phyloP scores from a whole-genome alignment of 2,113 vertebrate genomes.

The Campylomormyrus tamandua region DNA sequence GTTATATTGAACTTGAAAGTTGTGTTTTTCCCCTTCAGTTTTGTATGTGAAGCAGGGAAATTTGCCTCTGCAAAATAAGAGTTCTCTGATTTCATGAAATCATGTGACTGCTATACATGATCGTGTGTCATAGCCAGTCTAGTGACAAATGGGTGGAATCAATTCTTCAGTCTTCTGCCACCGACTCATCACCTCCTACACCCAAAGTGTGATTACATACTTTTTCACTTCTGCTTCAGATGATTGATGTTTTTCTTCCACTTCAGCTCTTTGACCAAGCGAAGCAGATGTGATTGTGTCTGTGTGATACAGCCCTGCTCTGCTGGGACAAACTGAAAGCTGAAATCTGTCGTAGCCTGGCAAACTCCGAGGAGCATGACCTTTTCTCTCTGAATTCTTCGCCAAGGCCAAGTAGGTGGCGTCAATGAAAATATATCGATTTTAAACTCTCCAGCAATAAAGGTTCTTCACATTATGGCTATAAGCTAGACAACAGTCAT shows the following conservation, averaged over 20 bases:
- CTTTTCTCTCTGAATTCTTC: background rate
- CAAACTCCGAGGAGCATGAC: background rate
- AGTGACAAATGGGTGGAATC: background rate
- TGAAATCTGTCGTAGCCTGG: background rate
- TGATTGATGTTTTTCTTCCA: background rate
- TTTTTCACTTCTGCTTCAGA: background rate
- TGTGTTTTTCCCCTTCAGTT: constrained; percentile 7
- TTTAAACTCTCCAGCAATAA: background rate
- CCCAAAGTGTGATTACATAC: background rate
- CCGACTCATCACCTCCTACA: constrained; percentile 4
- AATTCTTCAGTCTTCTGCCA: background rate
- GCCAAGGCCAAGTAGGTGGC: background rate
- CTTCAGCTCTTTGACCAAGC: background rate
- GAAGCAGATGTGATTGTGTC: background rate
- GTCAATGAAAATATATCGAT: background rate
- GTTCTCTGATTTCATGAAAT: constrained; percentile 18
- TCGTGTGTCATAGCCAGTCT: background rate
- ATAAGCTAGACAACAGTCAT: background rate
- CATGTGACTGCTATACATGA: constrained; percentile 11
- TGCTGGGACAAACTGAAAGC: background rate
- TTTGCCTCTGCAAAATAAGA: background rate
- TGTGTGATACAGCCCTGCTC: background rate
- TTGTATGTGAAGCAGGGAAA: background rate
- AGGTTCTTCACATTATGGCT: background rate
- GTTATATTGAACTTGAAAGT: background rate